Conservation (phyloP, 2,113 vertebrate genomes). For the Sinocyclocheilus maitianheensis region DNA sequence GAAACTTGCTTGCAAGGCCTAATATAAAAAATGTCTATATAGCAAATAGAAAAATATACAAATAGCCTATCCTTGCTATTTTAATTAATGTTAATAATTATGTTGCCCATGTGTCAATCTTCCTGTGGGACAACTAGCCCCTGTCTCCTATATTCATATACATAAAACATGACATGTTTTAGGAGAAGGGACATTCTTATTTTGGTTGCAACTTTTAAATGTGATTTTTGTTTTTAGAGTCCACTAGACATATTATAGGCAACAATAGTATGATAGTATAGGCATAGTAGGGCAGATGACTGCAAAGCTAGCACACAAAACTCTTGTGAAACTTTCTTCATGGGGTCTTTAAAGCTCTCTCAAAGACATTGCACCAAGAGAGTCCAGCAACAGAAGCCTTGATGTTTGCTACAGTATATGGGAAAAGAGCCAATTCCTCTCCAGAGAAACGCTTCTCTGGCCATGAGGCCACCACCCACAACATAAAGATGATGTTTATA, state of each 20-base stretch:
- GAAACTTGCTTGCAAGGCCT: too few species aligned
- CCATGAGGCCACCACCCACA: not conserved
- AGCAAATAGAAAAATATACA: too few species aligned
- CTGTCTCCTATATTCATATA: not conserved
- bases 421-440: not conserved
- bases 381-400: not conserved
- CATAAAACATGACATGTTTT: not conserved
- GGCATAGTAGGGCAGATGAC: not conserved
- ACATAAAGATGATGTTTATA: constrained; percentile 16
- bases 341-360: not conserved
- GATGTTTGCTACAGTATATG: not conserved
- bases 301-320: not conserved
- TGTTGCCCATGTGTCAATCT: too few species aligned
- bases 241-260: not conserved
- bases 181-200: not conserved
- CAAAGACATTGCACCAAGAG: not conserved
- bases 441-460: not conserved
- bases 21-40: too few species aligned
- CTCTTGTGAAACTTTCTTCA: too few species aligned
- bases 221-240: not conserved
- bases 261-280: not conserved
- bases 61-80: not conserved
- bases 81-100: too few species aligned
- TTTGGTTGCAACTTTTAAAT: not conserved
- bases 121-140: not conserved